Percentiles rank a stretch among this genome's conserved stretches.
phyloP scores from a whole-genome alignment of 2,888 invertebrate genomes.

The Drosophila nigricruria region DNA sequence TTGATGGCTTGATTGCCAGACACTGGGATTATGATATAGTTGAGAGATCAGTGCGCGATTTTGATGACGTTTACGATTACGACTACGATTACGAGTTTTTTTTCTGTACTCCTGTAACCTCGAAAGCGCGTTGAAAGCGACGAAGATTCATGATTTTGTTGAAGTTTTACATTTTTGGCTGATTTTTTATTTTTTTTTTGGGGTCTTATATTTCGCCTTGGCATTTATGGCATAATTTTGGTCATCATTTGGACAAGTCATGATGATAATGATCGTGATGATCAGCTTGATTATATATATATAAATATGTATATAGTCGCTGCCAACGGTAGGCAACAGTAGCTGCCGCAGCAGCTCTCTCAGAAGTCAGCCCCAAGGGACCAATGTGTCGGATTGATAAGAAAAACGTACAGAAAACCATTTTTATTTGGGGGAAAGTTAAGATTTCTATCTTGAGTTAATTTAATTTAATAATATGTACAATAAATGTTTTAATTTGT shows the following conservation, averaged over 20 bases:
- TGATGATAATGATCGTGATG: constrained; percentile 31
- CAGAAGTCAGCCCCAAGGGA: constrained; percentile 17
- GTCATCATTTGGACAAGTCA: constrained; percentile 42
- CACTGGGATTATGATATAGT: constrained; percentile 69
- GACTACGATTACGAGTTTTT: constrained; percentile 36
- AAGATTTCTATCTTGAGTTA: neutral
- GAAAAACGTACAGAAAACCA: neutral
- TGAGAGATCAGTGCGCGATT: constrained; percentile 44
- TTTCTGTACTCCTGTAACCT: constrained; percentile 21
- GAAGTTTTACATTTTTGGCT: constrained; percentile 8
- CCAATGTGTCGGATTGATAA: constrained; percentile 2
- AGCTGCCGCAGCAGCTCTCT: constrained; percentile 26
- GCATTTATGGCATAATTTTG: constrained; percentile 77
- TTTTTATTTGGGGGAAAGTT: constrained; percentile 31
- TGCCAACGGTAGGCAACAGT: constrained; percentile 31
- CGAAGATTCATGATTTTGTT: constrained; percentile 20
- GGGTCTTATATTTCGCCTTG: constrained; percentile 64
- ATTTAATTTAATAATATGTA: neutral
- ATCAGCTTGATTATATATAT: constrained; percentile 27
- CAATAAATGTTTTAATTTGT: neutral
- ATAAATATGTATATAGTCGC: constrained; percentile 6
- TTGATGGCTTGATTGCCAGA: constrained; percentile 76
- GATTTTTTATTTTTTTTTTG: neutral
- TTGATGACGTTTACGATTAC: constrained; percentile 40
- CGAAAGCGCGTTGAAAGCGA: constrained; percentile 59